Evolutionary conservation across 2,113 vertebrate genomes (phyloP).

Genomic region (Nestor notabilis): DNA sequence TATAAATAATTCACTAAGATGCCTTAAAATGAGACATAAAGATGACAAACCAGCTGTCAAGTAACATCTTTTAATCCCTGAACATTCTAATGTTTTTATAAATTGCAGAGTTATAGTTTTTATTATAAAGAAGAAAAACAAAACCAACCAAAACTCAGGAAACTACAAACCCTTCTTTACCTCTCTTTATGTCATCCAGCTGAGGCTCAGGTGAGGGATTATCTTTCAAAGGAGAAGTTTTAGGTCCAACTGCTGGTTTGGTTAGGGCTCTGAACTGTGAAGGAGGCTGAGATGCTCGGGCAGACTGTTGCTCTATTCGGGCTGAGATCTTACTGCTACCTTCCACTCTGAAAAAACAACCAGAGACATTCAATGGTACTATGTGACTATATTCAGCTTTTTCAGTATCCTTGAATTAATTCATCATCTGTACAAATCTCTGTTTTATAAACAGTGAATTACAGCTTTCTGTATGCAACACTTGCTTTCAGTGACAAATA

Average conservation of each 20-base stretch:
- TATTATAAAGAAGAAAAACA: neutral
- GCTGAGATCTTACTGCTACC: conserved; percentile 99
- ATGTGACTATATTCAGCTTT: neutral
- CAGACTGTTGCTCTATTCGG: conserved; percentile 92
- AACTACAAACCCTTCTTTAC: conserved; percentile 65
- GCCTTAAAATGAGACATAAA: neutral
- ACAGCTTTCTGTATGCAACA: neutral
- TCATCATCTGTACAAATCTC: neutral
- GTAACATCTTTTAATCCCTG: neutral
- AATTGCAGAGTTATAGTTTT: neutral
- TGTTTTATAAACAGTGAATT: neutral
- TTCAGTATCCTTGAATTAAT: neutral
- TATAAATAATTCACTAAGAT: conserved; percentile 27
- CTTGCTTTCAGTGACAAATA: neutral
- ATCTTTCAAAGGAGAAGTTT: conserved; percentile 93
- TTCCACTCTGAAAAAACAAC: conserved; percentile 85
- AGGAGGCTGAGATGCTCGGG: conserved; percentile 84
- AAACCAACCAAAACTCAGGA: neutral
- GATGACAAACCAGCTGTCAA: neutral
- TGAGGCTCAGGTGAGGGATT: conserved; percentile 97
- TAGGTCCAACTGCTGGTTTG: conserved; percentile 88
- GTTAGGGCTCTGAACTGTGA: conserved; percentile 89
- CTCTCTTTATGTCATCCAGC: conserved; percentile 98
- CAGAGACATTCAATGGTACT: neutral
- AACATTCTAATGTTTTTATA: neutral